A percentile compares a stretch with the other conserved stretches of the same genome.
These are phyloP conservation scores for Phocides pigmalion DNA, from an alignment of 1,140 invertebrate species.

Conservation along the genomic window DNA sequence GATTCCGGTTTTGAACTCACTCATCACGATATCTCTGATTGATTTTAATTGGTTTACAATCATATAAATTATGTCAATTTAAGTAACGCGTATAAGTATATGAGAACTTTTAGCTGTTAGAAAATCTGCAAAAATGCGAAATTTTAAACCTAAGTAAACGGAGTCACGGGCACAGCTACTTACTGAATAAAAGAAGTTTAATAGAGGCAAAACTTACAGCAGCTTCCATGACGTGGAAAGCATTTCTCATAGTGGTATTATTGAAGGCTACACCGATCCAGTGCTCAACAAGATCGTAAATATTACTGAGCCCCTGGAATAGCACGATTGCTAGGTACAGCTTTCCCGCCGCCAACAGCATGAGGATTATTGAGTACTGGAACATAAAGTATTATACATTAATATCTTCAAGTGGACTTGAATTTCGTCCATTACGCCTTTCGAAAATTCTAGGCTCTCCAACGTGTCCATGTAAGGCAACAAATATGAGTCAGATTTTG, in stretches of 20 bases:
- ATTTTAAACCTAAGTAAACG: not conserved
- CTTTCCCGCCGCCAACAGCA: slow-evolving; percentile 30
- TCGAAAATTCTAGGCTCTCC: too few species aligned
- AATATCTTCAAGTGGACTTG: not conserved
- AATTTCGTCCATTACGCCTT: too few species aligned
- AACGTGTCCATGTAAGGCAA: too few species aligned
- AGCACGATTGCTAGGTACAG: slow-evolving; percentile 24
- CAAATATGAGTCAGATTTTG: too few species aligned
- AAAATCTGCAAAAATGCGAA: too few species aligned
- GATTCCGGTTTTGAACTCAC: too few species aligned
- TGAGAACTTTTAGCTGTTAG: too few species aligned
- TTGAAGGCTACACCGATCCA: slow-evolving; percentile 31
- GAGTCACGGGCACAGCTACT: not conserved
- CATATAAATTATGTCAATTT: too few species aligned
- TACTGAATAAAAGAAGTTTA: not conserved
- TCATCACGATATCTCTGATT: too few species aligned
- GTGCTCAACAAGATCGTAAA: slow-evolving; percentile 11
- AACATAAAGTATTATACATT: too few species aligned
- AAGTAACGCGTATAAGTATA: too few species aligned
- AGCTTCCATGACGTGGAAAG: slow-evolving; percentile 30
- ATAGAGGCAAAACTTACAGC: slow-evolving; percentile 19
- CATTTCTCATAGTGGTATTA: slow-evolving; percentile 12
- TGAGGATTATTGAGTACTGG: slow-evolving; percentile 30
- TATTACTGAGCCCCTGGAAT: slow-evolving; percentile 4
- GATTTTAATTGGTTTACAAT: too few species aligned